Evolutionary conservation across 2,888 invertebrate species (phyloP), one percentile per base, ranked within the genome.

Genomic region (Stratiomys singularior): DNA sequence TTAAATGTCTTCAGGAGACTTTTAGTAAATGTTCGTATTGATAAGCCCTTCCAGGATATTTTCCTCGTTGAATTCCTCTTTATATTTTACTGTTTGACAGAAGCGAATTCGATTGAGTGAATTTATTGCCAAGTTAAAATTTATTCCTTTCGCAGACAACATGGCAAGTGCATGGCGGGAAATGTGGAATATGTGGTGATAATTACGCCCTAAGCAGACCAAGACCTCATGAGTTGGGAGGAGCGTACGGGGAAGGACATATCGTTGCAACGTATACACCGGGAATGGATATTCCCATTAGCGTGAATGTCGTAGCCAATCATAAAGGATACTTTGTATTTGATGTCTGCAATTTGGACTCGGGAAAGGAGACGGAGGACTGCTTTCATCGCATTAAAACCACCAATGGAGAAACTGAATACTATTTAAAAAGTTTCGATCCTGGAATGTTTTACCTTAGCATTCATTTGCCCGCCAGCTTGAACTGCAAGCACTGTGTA

Each of bases 181-280:
- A 85, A 76, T 91, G 91, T 81, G 91, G 91, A 0, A 81, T 87
- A 0, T 91, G 90, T 80, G 91, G 91, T 1, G 90, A 91, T 82
- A 83, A 87, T 79, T 90, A 86, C 79, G 83, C 85, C 1, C 28
- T 84, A 1, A 71, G 84, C 0, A 83, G 81, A 56, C 91, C 91
- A 0, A 85, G 90, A 64, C 83, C 85, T 4, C 88, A 90, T 81
- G 90, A 91, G 81, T 84, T 89, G 71, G 89, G 89, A 3, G 90
- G 90, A 15, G 81, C 77, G 46, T 90, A 87, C 80, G 74, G 74
- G 21, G 82, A 82, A 21, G 90, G 90, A 3, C 83, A 85, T 3
- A 88, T 90, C 66, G 89, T 89, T 0, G 80, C 83, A 81, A 85
- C 81, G 81, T 90, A 88, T 81, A 81, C 69, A 4, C 79, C 81